Percentiles rank a stretch among this genome's conserved stretches.
These are phyloP conservation scores for Acronicta psi DNA, from an alignment of 2,888 invertebrate species.

Conservation along the genomic window DNA sequence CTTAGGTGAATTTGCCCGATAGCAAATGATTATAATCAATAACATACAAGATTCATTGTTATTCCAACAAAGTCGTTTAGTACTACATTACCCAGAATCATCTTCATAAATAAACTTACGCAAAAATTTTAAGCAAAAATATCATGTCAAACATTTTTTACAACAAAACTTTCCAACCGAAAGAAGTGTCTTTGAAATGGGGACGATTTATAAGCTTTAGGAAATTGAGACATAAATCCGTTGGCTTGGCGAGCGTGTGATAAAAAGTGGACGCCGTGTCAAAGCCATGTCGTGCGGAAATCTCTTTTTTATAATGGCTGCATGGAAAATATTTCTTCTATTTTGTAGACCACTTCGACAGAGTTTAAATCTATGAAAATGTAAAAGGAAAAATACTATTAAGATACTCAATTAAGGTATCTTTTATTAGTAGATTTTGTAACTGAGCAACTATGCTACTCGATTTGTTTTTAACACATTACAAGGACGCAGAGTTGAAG, in stretches of 20 bases:
- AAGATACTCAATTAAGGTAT: no score
- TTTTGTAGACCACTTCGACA: slow-evolving; percentile 9
- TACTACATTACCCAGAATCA: background rate
- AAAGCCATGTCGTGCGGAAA: slow-evolving; percentile 36
- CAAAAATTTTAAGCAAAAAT: slow-evolving; percentile 11
- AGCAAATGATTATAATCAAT: background rate
- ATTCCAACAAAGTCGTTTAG: background rate
- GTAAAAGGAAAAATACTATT: no score
- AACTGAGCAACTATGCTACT: no score
- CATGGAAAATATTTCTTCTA: slow-evolving; percentile 13
- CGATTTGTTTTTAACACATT: no score
- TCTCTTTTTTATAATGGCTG: slow-evolving; percentile 23
- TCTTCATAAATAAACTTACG: slow-evolving; percentile 5
- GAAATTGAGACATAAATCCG: slow-evolving; percentile 65
- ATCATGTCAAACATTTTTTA: slow-evolving; percentile 25
- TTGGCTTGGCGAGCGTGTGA: slow-evolving; percentile 47
- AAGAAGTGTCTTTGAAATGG: slow-evolving; percentile 51
- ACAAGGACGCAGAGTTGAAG: no score
- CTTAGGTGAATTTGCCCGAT: no score
- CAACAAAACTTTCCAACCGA: slow-evolving; percentile 34
- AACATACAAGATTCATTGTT: background rate
- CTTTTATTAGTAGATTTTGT: background rate
- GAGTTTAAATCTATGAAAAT: no score
- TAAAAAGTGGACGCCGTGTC: slow-evolving; percentile 53
- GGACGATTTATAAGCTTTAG: slow-evolving; percentile 61